Percentiles rank a stretch among this genome's conserved stretches.
Evolutionary conservation across 2,113 vertebrate species (phyloP).

Genomic region (Synchiropus splendidus): DNA sequence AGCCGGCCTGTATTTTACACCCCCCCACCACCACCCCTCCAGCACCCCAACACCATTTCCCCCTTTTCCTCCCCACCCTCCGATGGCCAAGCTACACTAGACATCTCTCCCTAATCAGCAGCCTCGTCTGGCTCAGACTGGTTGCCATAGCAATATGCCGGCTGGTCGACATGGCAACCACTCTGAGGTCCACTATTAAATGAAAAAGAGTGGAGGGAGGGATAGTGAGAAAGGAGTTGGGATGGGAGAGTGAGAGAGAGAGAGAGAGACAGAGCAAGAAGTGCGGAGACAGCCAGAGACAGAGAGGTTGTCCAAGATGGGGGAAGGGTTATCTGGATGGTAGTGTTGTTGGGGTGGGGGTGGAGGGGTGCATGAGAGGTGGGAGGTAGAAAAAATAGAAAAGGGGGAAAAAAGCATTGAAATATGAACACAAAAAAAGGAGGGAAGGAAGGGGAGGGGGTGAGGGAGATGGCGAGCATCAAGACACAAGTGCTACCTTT

Average conservation of each 20-base stretch:
- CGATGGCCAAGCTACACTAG: constrained; percentile 69
- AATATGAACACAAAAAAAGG: constrained; percentile 32
- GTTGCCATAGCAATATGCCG: constrained; percentile 97
- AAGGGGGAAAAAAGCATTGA: constrained; percentile 14
- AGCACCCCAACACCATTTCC: constrained; percentile 48
- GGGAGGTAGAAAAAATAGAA: constrained; percentile 32
- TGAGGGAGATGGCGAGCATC: constrained; percentile 25
- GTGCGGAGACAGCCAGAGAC: constrained; percentile 29
- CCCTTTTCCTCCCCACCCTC: constrained; percentile 51
- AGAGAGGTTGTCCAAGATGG: constrained; percentile 55
- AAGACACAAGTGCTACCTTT: constrained; percentile 27
- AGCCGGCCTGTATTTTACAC: constrained; percentile 50
- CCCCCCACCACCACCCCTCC: constrained; percentile 37
- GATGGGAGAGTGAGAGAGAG: constrained; percentile 29
- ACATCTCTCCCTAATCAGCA: constrained; percentile 78
- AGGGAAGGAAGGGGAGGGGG: constrained; percentile 24
- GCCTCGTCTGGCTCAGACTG: constrained; percentile 84
- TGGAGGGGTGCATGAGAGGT: constrained; percentile 2
- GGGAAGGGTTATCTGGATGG: constrained; percentile 23
- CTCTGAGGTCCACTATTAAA: constrained; percentile 96
- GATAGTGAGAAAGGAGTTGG: constrained; percentile 47
- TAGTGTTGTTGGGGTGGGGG: too few species aligned
- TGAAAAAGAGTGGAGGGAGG: constrained; percentile 76
- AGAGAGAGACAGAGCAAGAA: constrained; percentile 15
- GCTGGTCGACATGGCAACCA: constrained; percentile 99